Percentiles rank a stretch among this genome's conserved stretches.
These are phyloP conservation scores for Oegoconia quadripuncta DNA, from an alignment of 2,888 invertebrate species.

Conservation along the genomic window DNA sequence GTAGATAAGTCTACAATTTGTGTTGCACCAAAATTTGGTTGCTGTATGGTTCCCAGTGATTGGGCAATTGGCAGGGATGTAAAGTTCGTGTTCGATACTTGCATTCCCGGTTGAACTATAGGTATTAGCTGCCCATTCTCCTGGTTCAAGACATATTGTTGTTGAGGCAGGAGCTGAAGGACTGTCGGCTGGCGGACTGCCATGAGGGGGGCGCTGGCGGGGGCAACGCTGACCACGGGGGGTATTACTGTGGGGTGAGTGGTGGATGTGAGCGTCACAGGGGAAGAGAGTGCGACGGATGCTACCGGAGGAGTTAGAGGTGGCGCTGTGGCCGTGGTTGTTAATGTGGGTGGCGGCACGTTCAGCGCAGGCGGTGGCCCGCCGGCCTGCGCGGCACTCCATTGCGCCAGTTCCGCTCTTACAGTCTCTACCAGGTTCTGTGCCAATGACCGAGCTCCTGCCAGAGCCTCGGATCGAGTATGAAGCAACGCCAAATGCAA, in stretches of 20 bases:
- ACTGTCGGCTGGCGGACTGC: constrained; percentile 69
- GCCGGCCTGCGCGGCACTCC: constrained; percentile 65
- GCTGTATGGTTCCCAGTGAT: constrained; percentile 52
- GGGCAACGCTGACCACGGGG: constrained; percentile 64
- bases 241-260: constrained; percentile 52
- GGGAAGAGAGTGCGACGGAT: constrained; percentile 52
- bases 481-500: constrained; percentile 88
- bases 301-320: constrained; percentile 56
- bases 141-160: constrained; percentile 70
- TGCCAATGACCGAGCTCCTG: constrained; percentile 85
- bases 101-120: constrained; percentile 68
- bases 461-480: constrained; percentile 82
- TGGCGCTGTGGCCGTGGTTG: constrained; percentile 53
- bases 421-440: constrained; percentile 90
- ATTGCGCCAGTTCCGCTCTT: constrained; percentile 78
- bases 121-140: constrained; percentile 73
- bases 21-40: constrained; percentile 60
- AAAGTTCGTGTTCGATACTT: constrained; percentile 66
- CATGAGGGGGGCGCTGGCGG: constrained; percentile 63
- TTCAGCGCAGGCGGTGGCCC: constrained; percentile 65
- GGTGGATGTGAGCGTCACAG: constrained; percentile 50
- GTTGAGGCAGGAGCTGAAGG: constrained; percentile 63
- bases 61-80: constrained; percentile 63
- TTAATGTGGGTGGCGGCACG: constrained; percentile 59
- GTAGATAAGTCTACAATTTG: constrained; percentile 66